These are phyloP conservation scores for Drosophila bunnanda DNA, from an alignment of 2,888 invertebrate genomes.

Conservation along the genomic window DNA sequence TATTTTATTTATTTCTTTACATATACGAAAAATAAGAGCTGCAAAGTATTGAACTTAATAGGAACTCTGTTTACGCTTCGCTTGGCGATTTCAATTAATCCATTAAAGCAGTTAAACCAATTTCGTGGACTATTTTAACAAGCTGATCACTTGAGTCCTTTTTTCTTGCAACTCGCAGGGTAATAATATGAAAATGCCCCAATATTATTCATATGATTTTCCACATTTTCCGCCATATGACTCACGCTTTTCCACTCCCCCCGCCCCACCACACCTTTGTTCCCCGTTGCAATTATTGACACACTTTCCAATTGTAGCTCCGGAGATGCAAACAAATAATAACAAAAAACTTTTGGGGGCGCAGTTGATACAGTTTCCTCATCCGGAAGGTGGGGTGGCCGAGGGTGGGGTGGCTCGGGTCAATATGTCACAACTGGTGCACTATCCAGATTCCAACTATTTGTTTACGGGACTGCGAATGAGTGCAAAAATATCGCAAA, in stretches of 20 bases:
- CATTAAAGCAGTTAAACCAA: neutral
- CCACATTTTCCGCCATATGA: slow-evolving; percentile 27
- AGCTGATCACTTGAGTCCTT: neutral
- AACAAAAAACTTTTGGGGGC: slow-evolving; percentile 25
- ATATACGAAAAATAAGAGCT: neutral
- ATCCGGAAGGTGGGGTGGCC: neutral
- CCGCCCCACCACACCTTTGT: slow-evolving; percentile 42
- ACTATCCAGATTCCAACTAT: slow-evolving; percentile 45
- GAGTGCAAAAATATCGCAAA: slow-evolving; percentile 49
- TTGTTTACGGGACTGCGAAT: slow-evolving; percentile 52
- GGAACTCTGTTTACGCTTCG: neutral
- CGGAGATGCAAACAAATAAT: slow-evolving; percentile 58
- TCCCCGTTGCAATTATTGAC: slow-evolving; percentile 74
- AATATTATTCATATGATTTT: slow-evolving; percentile 20
- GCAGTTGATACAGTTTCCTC: slow-evolving; percentile 34
- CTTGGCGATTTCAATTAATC: neutral
- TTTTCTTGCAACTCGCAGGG: neutral
- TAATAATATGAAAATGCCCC: neutral
- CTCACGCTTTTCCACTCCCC: neutral
- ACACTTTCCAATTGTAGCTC: slow-evolving; percentile 63
- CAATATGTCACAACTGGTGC: slow-evolving; percentile 72
- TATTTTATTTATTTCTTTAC: neutral
- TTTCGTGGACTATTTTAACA: neutral
- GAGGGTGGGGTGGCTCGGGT: slow-evolving; percentile 49
- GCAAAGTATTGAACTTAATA: neutral